These are phyloP conservation scores for Drosophila ezoana DNA, from an alignment of 2,888 invertebrate genomes.

Conservation along the genomic window DNA sequence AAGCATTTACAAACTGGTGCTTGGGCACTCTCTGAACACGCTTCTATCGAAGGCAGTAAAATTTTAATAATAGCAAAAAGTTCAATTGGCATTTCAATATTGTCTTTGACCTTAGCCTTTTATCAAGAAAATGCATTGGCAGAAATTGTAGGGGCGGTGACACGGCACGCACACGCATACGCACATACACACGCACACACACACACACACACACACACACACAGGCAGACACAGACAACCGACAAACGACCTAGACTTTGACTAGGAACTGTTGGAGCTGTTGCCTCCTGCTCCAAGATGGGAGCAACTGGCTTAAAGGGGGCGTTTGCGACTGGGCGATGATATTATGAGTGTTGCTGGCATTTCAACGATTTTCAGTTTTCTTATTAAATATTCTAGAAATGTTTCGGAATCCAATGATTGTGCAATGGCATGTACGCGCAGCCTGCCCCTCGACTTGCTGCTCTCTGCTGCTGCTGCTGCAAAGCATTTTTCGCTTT, in stretches of 20 bases:
- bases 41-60: conserved; percentile 36
- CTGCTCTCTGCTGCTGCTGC: not conserved
- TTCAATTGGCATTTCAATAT: conserved; percentile 80
- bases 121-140: conserved; percentile 59
- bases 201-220: not conserved
- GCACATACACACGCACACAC: conserved; percentile 3
- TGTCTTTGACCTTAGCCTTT: conserved; percentile 81
- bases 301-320: conserved; percentile 18
- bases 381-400: conserved; percentile 82
- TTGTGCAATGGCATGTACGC: conserved; percentile 82
- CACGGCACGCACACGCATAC: conserved; percentile 35
- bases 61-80: conserved; percentile 77
- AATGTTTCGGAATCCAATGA: conserved; percentile 82
- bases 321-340: conserved; percentile 35
- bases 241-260: conserved; percentile 54
- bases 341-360: conserved; percentile 80
- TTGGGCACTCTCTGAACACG: conserved; percentile 13
- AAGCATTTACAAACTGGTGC: conserved; percentile 29
- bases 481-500: conserved; percentile 75
- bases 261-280: conserved; percentile 29
- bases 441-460: conserved; percentile 36
- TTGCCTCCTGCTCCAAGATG: conserved; percentile 17
- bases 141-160: conserved; percentile 52
- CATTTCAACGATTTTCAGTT: conserved; percentile 82
- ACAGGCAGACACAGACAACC: conserved; percentile 2